Evolutionary conservation across 2,797 vertebrate genomes (phyloP), one percentile per base, ranked within the genome.

Genomic region (Manis crassicaudata): DNA sequence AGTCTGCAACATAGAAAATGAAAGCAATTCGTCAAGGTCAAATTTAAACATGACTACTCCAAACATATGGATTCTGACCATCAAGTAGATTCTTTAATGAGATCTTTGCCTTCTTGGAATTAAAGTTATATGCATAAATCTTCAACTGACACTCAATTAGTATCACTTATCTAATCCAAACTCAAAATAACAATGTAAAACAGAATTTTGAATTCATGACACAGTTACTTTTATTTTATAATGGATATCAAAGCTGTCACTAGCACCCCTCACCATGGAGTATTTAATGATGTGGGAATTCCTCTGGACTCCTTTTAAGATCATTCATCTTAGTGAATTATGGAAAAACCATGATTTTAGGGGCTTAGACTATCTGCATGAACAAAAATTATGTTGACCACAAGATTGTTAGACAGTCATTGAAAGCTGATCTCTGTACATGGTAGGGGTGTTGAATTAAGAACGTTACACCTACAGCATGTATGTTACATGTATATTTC

Each of bases 11-110:
- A 40, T 1, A 27, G 16, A 82, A 95, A 84, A 88, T 87, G 20
- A 81, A 92, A 88, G 6, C 77, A 11, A 96, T 86, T 77, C 27
- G 81, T 89, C 43, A 96, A 87, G 43, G 43, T 62, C 70, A 92
- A 76, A 7, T 37, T 83, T 52, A 75, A 0, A 73, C 46, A 32
- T 9, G 35, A 62, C 25, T 50, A 21, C 5, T 81, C 18, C 11
- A 72, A 81, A 88, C 43, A 76, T 4, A 43, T 80, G 20, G 18
- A 62, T 84, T 84, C 35, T 88, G 20, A 72, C 5, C 43, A 77
- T 13, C 14, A 76, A 10, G 7, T 52, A 35, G 1, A 29, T 46
- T 73, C 32, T 56, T 23, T 81, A 27, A 58, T 46, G 63, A 50
- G 0, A 56, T 25, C 3, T 6, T 35, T 43, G 11, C 0, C 21